Evolutionary conservation across 2,888 invertebrate species (phyloP), one percentile per base, ranked within the genome.

Genomic region (Pachymerium ferrugineum): DNA sequence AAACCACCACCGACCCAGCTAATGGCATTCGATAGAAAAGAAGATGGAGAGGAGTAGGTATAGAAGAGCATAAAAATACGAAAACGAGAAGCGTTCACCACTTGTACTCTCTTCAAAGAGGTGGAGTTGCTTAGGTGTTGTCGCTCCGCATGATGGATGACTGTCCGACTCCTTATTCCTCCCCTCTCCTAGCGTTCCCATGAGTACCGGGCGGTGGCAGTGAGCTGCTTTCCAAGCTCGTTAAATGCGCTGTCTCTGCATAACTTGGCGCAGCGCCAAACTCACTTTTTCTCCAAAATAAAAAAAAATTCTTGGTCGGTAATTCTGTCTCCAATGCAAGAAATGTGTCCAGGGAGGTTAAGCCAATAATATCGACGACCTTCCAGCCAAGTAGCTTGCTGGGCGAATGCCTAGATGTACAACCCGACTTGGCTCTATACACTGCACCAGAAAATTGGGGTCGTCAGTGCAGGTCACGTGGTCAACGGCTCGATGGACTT

Each of bases 131-230:
- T 62, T 22, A 62, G 62, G 62, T 62, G 62, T 62, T 62, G 62
- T 62, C 62, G 62, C 62, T 62, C 62, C n/a, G n/a, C 62, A 62
- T 62, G 62, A 62, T 62, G 62, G 62, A 62, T 62, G 62, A 62
- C 62, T 62, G 62, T 62, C 62, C 62, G 62, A 28, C 25, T 28
- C n/a, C 25, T 28, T 62, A 28, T 12, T 16, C 12, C 38, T 14
- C n/a, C 62, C 28, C 28, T 28, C 62, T 62, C 62, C 28, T 28
- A 14, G n/a, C 62, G 62, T 28, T 62, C 62, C 62, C 62, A 62
- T 22, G 62, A 62, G 62, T 28, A 62, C 62, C 28, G 62, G 62
- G 62, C 62, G 62, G 62, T 62, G 62, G 62, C 62, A 62, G 25
- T 62, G 62, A 62, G 62, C 62, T 62, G 62, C 62, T 22, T 62